A percentile compares a stretch with the other conserved stretches of the same genome.
Conservation (phyloP, 2,113 vertebrate species). For the Lophius piscatorius region DNA sequence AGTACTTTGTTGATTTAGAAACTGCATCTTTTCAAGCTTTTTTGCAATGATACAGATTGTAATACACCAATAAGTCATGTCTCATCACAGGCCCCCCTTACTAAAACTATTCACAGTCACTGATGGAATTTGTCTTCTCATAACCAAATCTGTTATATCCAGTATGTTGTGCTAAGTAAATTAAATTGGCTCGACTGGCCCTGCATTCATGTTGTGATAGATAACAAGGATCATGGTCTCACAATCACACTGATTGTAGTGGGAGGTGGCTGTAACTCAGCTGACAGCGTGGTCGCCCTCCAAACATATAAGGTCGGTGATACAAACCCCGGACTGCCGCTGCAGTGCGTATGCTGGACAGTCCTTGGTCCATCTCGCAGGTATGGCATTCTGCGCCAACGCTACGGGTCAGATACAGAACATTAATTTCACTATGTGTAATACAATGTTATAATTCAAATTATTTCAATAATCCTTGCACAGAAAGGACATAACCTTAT, state of each 20-base stretch:
- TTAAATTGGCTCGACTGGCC: background rate
- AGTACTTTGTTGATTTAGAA: constrained; percentile 31
- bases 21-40: constrained; percentile 16
- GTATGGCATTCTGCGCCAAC: no score
- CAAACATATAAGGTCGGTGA: no score
- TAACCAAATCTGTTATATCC: constrained; percentile 35
- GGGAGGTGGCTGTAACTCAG: no score
- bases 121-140: constrained; percentile 37
- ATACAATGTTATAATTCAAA: no score
- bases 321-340: no score
- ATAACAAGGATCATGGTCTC: background rate
- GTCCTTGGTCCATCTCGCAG: no score
- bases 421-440: no score
- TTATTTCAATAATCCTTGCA: no score
- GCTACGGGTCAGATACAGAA: no score
- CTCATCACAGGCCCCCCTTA: background rate
- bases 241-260: background rate
- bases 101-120: constrained; percentile 28
- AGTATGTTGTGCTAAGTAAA: constrained; percentile 23
- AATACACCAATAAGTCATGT: constrained; percentile 29
- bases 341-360: no score
- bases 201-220: background rate
- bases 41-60: constrained; percentile 42
- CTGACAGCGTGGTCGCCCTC: no score
- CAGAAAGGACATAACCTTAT: no score